phyloP scores from a whole-genome alignment of 1,140 invertebrate species.

The Glossosoma conforme region DNA sequence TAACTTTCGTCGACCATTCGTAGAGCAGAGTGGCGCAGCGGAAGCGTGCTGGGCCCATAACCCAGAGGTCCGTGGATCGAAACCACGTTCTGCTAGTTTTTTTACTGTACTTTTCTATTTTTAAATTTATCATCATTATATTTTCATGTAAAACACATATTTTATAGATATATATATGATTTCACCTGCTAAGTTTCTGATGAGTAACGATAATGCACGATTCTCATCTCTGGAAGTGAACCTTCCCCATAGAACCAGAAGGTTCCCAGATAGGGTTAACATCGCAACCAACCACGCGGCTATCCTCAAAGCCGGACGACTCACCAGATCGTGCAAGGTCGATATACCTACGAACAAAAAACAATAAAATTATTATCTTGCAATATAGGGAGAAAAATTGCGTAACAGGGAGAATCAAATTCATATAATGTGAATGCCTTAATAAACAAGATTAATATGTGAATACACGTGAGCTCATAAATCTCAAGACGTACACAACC shows the following conservation, averaged over 20 bases:
- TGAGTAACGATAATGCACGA: constrained; percentile 56
- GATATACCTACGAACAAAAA: constrained; percentile 51
- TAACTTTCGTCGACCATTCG: too few relatives aligned
- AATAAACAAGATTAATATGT: too few relatives aligned
- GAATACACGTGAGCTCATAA: too few relatives aligned
- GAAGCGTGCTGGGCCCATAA: constrained; percentile 90
- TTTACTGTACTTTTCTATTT: constrained; percentile 6
- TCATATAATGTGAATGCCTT: too few relatives aligned
- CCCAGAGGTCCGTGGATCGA: constrained; percentile 95
- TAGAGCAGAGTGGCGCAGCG: constrained; percentile 83
- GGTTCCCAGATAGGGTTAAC: constrained; percentile 62
- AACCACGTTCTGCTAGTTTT: constrained; percentile 84
- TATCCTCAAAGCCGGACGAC: constrained; percentile 56
- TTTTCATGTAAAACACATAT: background rate
- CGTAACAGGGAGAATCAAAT: too few relatives aligned
- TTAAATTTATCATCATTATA: background rate
- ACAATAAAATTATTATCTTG: too few relatives aligned
- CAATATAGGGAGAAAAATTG: too few relatives aligned
- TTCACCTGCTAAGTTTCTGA: constrained; percentile 66
- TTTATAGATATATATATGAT: constrained; percentile 1
- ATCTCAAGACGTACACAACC: too few relatives aligned
- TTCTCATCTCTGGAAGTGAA: constrained; percentile 58
- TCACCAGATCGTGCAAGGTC: constrained; percentile 61
- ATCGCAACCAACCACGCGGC: constrained; percentile 70
- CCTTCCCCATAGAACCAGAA: constrained; percentile 63